Percentiles rank a stretch among this genome's conserved stretches.
phyloP scores from a whole-genome alignment of 2,113 vertebrate species.

The Calyptomena viridis region DNA sequence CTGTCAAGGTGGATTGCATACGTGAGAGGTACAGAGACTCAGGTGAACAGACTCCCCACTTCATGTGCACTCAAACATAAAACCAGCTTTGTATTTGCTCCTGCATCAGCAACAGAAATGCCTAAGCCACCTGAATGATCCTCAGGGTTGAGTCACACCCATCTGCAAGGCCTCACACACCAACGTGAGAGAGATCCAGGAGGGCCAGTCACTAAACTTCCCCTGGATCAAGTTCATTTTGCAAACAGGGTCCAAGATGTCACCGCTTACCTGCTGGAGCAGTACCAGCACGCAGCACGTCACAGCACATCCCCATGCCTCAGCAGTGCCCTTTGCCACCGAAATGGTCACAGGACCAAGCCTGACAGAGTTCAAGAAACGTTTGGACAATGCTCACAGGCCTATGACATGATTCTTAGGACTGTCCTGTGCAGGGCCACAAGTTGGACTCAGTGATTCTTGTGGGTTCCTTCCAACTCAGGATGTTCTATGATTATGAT shows the following conservation, averaged over 20 bases:
- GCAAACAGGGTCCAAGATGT: rapidly evolving
- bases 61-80: background rate
- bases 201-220: background rate
- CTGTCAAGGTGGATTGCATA: background rate
- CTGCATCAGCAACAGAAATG: background rate
- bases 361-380: background rate
- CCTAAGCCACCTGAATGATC: background rate
- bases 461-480: background rate
- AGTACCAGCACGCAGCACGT: background rate
- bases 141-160: background rate
- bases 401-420: background rate
- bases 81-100: background rate
- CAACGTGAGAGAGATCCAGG: rapidly evolving
- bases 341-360: background rate
- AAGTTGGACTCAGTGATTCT: background rate
- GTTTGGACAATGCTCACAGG: background rate
- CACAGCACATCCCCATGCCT: background rate
- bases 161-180: too few relatives aligned
- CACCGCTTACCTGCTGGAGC: rapidly evolving
- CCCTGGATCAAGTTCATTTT: too few relatives aligned
- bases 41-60: background rate
- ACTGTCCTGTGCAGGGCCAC: background rate
- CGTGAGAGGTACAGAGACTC: background rate
- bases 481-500: background rate
- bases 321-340: background rate